These are phyloP conservation scores for Vulpes lagopus DNA, from an alignment of 2,113 vertebrate species.

Conservation along the genomic window DNA sequence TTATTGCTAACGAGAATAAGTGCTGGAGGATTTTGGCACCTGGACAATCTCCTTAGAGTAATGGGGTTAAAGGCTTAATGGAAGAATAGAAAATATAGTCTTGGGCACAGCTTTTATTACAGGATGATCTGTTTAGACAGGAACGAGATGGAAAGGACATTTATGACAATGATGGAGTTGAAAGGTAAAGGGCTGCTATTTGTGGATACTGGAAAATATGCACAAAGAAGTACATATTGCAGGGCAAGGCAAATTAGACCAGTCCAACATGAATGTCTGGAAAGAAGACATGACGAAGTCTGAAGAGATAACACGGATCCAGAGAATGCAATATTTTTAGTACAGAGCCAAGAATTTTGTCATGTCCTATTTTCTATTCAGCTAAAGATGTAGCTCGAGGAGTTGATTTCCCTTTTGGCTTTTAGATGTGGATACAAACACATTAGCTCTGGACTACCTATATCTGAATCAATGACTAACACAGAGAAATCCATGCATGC, in stretches of 20 bases:
- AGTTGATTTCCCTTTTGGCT: constrained; percentile 60
- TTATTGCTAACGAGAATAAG: not conserved
- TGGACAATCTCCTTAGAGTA: not conserved
- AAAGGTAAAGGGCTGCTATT: not conserved
- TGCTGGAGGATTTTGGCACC: not conserved
- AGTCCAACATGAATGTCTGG: not conserved
- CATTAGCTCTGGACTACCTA: constrained; percentile 55
- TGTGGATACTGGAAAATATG: not conserved
- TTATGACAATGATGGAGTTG: not conserved
- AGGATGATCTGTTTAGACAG: not conserved
- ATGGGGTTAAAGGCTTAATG: not conserved
- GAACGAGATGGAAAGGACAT: not conserved
- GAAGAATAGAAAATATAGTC: not conserved
- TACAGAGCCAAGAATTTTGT: not conserved
- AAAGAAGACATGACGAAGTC: not conserved
- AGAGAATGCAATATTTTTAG: not conserved
- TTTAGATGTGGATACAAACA: constrained; percentile 19
- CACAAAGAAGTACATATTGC: not conserved
- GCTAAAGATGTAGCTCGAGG: not conserved
- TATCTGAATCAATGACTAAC: constrained; percentile 67
- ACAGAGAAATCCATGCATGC: constrained; percentile 66
- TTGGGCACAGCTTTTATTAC: not conserved
- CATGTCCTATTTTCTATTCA: constrained; percentile 35
- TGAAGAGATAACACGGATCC: not conserved
- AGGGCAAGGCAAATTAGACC: not conserved